phyloP scores from a whole-genome alignment of 2,113 vertebrate species.

The Silurus glanis region DNA sequence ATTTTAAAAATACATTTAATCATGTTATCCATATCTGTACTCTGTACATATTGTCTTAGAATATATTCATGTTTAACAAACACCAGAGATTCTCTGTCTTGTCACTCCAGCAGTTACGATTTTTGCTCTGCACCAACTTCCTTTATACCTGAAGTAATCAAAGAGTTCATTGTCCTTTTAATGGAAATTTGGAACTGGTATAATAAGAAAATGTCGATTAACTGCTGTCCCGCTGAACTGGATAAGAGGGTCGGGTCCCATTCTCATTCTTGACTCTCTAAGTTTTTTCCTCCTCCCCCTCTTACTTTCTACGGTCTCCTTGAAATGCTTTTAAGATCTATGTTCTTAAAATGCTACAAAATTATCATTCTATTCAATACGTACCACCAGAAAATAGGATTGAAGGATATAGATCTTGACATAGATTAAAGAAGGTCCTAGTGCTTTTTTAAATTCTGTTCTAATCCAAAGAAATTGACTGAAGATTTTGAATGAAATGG shows the following conservation, averaged over 20 bases:
- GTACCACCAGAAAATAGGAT: background rate
- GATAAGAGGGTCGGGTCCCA: background rate
- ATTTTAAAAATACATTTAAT: background rate
- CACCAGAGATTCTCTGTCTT: background rate
- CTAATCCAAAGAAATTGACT: background rate
- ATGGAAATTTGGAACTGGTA: background rate
- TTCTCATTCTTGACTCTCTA: background rate
- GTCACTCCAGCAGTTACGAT: background rate
- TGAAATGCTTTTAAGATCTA: background rate
- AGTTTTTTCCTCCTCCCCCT: background rate
- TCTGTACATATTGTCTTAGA: background rate
- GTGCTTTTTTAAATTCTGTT: background rate
- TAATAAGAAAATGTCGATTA: background rate
- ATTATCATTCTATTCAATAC: background rate
- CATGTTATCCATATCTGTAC: background rate
- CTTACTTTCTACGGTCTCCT: background rate
- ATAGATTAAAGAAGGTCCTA: background rate
- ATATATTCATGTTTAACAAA: background rate
- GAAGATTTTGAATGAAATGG: too few relatives aligned
- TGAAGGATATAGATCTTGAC: background rate
- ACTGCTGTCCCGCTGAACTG: background rate
- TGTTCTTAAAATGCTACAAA: background rate
- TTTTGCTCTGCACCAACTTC: background rate
- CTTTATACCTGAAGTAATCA: constrained; percentile 31
- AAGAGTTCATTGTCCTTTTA: background rate